Evolutionary conservation across 2,888 invertebrate genomes (phyloP).

Genomic region (Caradrina kadenii): DNA sequence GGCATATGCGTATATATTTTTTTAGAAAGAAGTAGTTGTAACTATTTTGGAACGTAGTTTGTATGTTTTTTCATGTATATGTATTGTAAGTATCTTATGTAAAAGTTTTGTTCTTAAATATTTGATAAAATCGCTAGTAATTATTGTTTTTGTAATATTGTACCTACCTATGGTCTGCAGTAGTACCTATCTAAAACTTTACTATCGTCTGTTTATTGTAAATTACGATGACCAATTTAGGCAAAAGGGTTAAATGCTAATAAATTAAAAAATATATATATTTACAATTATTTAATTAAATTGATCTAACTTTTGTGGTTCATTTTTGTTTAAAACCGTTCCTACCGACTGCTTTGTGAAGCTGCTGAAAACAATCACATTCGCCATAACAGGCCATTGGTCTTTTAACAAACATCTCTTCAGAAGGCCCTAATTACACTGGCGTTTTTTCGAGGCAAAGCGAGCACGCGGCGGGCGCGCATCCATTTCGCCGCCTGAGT

Average conservation of each 20-base stretch:
- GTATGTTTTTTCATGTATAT: conserved; percentile 12
- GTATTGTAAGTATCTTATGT: conserved; percentile 7
- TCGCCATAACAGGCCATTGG: too few species aligned
- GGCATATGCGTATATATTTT: not conserved
- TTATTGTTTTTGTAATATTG: conserved; percentile 23
- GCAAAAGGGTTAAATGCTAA: conserved; percentile 73
- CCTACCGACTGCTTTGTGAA: not conserved
- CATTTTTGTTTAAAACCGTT: conserved; percentile 1
- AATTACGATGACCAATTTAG: conserved; percentile 77
- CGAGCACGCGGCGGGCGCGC: too few species aligned
- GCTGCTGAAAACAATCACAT: too few species aligned
- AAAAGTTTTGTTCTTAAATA: not conserved
- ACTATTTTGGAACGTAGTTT: conserved; percentile 4
- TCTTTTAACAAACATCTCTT: too few species aligned
- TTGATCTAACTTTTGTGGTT: conserved; percentile 52
- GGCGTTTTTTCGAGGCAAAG: too few species aligned
- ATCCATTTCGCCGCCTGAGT: too few species aligned
- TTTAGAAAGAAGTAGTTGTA: not conserved
- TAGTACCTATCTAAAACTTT: not conserved
- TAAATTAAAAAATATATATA: conserved; percentile 56
- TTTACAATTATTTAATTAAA: conserved; percentile 57
- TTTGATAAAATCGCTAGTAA: conserved; percentile 8
- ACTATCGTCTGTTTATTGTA: conserved; percentile 36
- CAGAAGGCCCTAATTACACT: too few species aligned
- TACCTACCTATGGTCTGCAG: conserved; percentile 3